phyloP scores from a whole-genome alignment of 2,888 invertebrate genomes.

The Bibio marci region DNA sequence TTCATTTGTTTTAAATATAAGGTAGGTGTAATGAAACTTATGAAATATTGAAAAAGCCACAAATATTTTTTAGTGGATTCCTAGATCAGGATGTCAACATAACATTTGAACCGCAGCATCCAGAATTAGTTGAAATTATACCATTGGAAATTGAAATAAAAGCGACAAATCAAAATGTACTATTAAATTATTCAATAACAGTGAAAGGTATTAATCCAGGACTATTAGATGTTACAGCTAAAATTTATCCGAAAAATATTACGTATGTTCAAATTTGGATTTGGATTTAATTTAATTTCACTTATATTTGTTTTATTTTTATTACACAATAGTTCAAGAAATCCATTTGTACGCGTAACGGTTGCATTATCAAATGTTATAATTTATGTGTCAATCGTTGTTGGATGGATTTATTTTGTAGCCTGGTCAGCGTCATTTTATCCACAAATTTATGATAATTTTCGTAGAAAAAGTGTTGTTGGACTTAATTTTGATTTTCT shows the following conservation, averaged over 20 bases:
- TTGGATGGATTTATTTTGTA: slow-evolving; percentile 97
- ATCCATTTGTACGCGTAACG: slow-evolving; percentile 58
- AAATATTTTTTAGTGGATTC: no score
- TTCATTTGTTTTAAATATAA: no score
- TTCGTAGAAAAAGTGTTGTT: slow-evolving; percentile 80
- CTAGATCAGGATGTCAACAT: no score
- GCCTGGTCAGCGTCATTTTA: slow-evolving; percentile 99
- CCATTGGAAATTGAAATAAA: no score
- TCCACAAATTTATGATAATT: slow-evolving; percentile 90
- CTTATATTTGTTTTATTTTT: slow-evolving; percentile 5
- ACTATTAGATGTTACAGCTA: slow-evolving; percentile 27
- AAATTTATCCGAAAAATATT: neutral
- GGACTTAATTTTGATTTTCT: slow-evolving; percentile 95
- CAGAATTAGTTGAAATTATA: no score
- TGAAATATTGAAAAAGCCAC: no score
- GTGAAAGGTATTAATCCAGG: slow-evolving; percentile 38
- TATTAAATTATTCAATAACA: slow-evolving; percentile 34
- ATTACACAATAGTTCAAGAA: slow-evolving; percentile 40
- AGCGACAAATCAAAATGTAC: no score
- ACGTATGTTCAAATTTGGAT: slow-evolving; percentile 5
- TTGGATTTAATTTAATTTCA: neutral
- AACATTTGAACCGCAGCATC: no score
- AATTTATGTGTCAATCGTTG: slow-evolving; percentile 53
- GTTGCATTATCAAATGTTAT: slow-evolving; percentile 53
- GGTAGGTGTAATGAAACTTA: no score